phyloP scores from a whole-genome alignment of 1,140 invertebrate species.

The Drosophila sp. region DNA sequence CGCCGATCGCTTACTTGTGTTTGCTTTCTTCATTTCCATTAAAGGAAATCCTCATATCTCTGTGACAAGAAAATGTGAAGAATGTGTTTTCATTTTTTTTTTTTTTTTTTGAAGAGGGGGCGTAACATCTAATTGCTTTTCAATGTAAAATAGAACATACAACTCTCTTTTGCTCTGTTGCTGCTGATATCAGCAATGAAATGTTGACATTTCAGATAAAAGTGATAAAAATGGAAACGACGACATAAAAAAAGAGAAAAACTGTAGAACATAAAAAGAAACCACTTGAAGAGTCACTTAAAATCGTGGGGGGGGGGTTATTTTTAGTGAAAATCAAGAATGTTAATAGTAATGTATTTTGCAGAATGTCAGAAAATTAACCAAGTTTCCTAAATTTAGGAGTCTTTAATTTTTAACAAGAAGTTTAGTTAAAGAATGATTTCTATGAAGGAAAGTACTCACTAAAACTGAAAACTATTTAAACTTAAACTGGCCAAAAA shows the following conservation, averaged over 20 bases:
- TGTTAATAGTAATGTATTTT: too few relatives aligned
- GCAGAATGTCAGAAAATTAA: too few relatives aligned
- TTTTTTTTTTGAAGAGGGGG: background rate
- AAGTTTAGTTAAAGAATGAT: too few relatives aligned
- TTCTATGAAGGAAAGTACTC: too few relatives aligned
- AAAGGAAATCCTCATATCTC: slow-evolving; percentile 8
- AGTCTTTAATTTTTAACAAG: too few relatives aligned
- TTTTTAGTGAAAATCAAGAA: too few relatives aligned
- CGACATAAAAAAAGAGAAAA: background rate
- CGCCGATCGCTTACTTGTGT: background rate
- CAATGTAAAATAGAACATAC: slow-evolving; percentile 50
- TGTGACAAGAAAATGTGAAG: background rate
- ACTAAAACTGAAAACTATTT: too few relatives aligned
- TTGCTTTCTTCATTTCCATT: slow-evolving; percentile 5
- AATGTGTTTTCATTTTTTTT: background rate
- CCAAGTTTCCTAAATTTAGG: too few relatives aligned
- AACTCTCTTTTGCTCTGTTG: background rate
- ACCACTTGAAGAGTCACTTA: background rate
- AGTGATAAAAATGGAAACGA: slow-evolving; percentile 15
- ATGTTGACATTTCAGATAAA: slow-evolving; percentile 17
- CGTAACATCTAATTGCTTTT: slow-evolving; percentile 70
- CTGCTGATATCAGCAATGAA: background rate
- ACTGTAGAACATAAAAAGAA: slow-evolving; percentile 6
- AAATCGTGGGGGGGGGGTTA: background rate
- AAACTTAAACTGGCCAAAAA: too few relatives aligned